phyloP scores from a whole-genome alignment of 2,113 vertebrate species.

The Lontra canadensis region DNA sequence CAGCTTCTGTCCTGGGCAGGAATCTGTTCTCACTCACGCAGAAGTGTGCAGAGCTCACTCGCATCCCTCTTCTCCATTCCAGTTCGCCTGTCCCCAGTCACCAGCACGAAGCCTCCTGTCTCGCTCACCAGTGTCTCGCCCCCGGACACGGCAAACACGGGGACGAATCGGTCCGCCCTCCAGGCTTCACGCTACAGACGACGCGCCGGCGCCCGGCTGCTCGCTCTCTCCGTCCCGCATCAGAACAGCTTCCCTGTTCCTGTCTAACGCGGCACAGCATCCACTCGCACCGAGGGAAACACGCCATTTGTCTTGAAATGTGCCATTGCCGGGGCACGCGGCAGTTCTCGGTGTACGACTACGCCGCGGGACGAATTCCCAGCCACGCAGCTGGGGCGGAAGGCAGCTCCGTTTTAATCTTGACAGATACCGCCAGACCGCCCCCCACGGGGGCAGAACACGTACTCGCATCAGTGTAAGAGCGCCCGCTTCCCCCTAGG shows the following conservation, averaged over 20 bases:
- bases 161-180: too few species aligned
- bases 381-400: not conserved
- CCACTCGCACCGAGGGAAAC: accelerated
- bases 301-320: accelerated
- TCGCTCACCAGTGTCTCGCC: not conserved
- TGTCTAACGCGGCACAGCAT: not conserved
- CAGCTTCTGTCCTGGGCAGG: accelerated
- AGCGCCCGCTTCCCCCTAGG: not conserved
- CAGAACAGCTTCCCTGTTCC: accelerated
- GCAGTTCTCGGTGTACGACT: accelerated
- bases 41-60: accelerated
- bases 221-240: accelerated
- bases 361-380: not conserved
- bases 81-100: not conserved
- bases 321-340: accelerated
- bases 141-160: accelerated
- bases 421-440: accelerated
- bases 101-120: not conserved
- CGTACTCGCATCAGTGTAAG: accelerated
- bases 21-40: accelerated
- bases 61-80: accelerated
- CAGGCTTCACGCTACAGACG: not conserved
- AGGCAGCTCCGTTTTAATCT: accelerated
- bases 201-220: not conserved
- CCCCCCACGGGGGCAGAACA: not conserved